Evolutionary conservation across 2,113 vertebrate species (phyloP).

Genomic region (Xiphias gladius): DNA sequence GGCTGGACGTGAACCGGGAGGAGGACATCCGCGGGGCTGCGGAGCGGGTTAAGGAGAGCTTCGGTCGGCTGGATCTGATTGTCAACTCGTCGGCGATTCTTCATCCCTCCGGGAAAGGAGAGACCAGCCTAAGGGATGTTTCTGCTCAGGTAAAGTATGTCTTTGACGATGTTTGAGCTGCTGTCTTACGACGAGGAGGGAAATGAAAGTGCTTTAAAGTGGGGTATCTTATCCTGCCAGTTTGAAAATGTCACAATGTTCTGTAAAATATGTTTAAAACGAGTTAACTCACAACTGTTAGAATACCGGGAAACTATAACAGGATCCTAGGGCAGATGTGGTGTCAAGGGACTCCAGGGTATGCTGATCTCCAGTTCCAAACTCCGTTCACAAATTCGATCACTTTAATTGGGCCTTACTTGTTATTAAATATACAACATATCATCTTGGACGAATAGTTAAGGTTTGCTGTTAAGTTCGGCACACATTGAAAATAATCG

Average conservation of each 20-base stretch:
- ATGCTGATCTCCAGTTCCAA: not conserved
- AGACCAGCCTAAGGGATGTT: constrained; percentile 82
- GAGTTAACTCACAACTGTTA: too few species aligned
- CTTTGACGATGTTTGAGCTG: not conserved
- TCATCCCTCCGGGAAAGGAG: constrained; percentile 83
- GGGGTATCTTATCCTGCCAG: too few species aligned
- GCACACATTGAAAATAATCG: not conserved
- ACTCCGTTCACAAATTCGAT: not conserved
- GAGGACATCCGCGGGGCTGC: constrained; percentile 69
- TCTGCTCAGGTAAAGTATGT: constrained; percentile 71
- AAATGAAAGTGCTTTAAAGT: not conserved
- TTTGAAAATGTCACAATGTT: too few species aligned
- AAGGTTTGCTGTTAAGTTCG: not conserved
- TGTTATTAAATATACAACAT: not conserved
- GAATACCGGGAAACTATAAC: too few species aligned
- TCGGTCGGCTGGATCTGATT: constrained; percentile 79
- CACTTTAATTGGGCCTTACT: not conserved
- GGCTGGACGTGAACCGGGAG: constrained; percentile 77
- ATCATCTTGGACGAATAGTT: not conserved
- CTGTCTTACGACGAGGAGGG: not conserved
- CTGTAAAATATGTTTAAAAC: too few species aligned
- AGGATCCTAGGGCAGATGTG: too few species aligned
- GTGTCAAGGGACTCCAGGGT: too few species aligned
- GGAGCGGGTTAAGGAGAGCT: constrained; percentile 55
- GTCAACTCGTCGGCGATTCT: constrained; percentile 82